Percentiles rank a stretch among this genome's conserved stretches.
Evolutionary conservation across 2,888 invertebrate species (phyloP).

Genomic region (Tetragonula carbonaria): DNA sequence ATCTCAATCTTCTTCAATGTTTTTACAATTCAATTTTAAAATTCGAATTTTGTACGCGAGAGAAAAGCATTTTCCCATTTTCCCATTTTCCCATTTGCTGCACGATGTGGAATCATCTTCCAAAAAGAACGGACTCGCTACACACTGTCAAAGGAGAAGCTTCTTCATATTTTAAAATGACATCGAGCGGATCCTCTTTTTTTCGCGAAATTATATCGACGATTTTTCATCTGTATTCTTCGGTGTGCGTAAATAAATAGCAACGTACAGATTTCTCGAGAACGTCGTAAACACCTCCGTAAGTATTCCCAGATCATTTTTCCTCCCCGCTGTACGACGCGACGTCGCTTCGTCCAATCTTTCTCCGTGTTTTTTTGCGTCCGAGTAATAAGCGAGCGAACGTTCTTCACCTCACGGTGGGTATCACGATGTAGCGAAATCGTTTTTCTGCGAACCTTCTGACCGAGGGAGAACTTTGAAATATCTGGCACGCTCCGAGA

Average conservation of each 20-base stretch:
- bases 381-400: background rate
- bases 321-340: background rate
- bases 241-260: background rate
- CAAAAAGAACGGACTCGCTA: too few species aligned
- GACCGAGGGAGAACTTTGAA: slow-evolving; percentile 30
- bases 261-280: background rate
- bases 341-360: background rate
- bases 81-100: too few species aligned
- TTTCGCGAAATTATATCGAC: too few species aligned
- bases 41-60: too few species aligned
- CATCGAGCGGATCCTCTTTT: too few species aligned
- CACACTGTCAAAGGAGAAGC: too few species aligned
- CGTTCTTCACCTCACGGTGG: background rate
- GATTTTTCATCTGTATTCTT: too few species aligned
- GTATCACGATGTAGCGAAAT: slow-evolving; percentile 20
- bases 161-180: too few species aligned
- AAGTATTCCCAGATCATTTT: background rate
- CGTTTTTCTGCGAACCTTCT: slow-evolving; percentile 14
- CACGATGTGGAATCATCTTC: too few species aligned
- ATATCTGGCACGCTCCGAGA: slow-evolving; percentile 24
- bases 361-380: background rate
- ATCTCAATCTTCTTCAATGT: too few species aligned
- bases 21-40: too few species aligned
- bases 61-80: too few species aligned
- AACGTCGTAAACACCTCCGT: background rate